Conservation (phyloP, 2,113 vertebrate species). For the Sula dactylatra region DNA sequence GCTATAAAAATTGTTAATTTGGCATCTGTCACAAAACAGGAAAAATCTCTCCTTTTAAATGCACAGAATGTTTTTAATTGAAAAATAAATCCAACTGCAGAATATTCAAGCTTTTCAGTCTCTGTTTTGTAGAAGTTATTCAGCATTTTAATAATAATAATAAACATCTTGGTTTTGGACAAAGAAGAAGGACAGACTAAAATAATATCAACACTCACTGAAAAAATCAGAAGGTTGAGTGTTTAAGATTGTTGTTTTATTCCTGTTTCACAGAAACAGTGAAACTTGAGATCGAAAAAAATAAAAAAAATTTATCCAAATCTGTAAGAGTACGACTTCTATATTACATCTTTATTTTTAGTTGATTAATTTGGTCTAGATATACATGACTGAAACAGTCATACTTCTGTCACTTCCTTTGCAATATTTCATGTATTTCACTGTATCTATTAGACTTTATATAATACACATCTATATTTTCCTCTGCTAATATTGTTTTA, state of each 20-base stretch:
- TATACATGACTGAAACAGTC: background rate
- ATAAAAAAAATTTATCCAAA: no score
- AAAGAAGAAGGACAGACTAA: background rate
- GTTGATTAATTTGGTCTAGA: background rate
- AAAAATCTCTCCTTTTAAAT: background rate
- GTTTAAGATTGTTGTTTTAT: background rate
- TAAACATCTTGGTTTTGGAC: background rate
- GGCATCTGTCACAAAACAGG: no score
- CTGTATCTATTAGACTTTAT: background rate
- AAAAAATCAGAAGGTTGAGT: background rate
- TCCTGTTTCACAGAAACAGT: background rate
- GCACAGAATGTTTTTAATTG: background rate
- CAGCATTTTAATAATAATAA: background rate
- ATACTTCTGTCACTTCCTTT: background rate
- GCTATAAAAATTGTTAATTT: background rate
- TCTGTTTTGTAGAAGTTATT: background rate
- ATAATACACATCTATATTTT: background rate
- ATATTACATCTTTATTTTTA: background rate
- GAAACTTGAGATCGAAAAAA: background rate
- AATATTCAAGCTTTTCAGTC: no score
- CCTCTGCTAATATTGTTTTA: background rate
- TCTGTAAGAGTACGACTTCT: background rate
- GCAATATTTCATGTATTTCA: background rate
- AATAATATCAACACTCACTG: background rate
- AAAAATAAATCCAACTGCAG: no score